A percentile compares a stretch with the other conserved stretches of the same genome.
phyloP scores from a whole-genome alignment of 2,888 invertebrate species.

The Archips xylosteana region DNA sequence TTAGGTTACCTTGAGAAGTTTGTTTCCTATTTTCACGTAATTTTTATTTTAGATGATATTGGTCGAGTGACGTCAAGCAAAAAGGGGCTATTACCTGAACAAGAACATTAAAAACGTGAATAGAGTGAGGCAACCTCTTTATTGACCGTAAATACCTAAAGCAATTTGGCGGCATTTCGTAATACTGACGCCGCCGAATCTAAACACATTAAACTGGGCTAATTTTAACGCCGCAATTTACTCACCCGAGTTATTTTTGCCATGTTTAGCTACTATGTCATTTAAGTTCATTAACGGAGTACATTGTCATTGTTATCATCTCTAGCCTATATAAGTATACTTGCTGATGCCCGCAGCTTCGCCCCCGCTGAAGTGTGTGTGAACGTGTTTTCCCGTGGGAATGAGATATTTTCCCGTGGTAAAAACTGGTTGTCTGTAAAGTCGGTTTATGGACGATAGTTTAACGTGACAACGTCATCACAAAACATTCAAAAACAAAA shows the following conservation, averaged over 20 bases:
- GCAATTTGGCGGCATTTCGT: constrained; percentile 41
- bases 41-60: constrained; percentile 3
- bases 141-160: constrained; percentile 44
- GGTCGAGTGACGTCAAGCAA: constrained; percentile 29
- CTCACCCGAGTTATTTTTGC: neutral
- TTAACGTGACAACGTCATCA: too few species aligned
- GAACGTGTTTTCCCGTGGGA: too few species aligned
- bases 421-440: too few species aligned
- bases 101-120: constrained; percentile 41
- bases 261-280: neutral
- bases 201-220: constrained; percentile 33
- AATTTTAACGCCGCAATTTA: constrained; percentile 26
- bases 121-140: constrained; percentile 38
- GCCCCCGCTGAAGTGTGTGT: too few species aligned
- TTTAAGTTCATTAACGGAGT: neutral
- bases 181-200: constrained; percentile 34
- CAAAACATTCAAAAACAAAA: too few species aligned
- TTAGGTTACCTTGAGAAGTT: neutral
- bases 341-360: too few species aligned
- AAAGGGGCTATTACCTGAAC: constrained; percentile 27
- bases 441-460: too few species aligned
- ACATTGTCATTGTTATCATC: neutral
- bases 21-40: neutral
- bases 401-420: too few species aligned
- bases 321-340: too few species aligned